phyloP scores from a whole-genome alignment of 1,140 invertebrate genomes.

The Drosophila neocordata region DNA sequence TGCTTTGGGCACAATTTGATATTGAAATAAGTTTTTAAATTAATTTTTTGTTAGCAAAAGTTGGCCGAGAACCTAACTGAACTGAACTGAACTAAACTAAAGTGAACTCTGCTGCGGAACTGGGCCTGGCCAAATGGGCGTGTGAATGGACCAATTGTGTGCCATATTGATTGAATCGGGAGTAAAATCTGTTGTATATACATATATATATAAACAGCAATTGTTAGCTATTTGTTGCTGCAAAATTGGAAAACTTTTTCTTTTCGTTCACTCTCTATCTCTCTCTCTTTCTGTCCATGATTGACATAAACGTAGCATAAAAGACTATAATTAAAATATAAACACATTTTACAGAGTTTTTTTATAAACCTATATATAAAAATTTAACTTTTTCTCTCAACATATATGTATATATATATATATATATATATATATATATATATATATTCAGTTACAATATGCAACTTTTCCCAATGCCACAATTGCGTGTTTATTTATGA shows the following conservation, averaged over 20 bases:
- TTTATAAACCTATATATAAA: constrained; percentile 4
- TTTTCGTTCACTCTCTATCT: constrained; percentile 16
- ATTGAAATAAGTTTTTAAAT: constrained; percentile 81
- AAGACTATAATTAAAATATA: constrained; percentile 71
- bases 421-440: neutral
- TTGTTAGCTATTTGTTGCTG: constrained; percentile 77
- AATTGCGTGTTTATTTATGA: constrained; percentile 70
- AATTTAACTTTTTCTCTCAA: neutral
- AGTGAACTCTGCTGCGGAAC: constrained; percentile 38
- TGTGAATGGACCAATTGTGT: constrained; percentile 79
- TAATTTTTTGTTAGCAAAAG: constrained; percentile 78
- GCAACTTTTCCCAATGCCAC: constrained; percentile 40
- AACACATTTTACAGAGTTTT: constrained; percentile 37
- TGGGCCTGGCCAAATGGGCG: constrained; percentile 61
- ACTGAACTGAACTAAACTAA: constrained; percentile 13
- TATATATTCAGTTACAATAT: neutral
- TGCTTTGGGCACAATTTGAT: constrained; percentile 59
- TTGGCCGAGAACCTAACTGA: constrained; percentile 35
- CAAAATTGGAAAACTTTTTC: constrained; percentile 77
- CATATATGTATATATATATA: neutral
- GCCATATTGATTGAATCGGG: constrained; percentile 73
- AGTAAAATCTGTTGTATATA: constrained; percentile 31
- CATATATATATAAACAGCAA: constrained; percentile 52
- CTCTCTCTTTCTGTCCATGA: constrained; percentile 43
- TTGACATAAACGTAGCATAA: constrained; percentile 44